Percentiles rank a stretch among this genome's conserved stretches.
Conservation (phyloP, 2,888 invertebrate genomes). For the Sphaeridia pumilis region DNA sequence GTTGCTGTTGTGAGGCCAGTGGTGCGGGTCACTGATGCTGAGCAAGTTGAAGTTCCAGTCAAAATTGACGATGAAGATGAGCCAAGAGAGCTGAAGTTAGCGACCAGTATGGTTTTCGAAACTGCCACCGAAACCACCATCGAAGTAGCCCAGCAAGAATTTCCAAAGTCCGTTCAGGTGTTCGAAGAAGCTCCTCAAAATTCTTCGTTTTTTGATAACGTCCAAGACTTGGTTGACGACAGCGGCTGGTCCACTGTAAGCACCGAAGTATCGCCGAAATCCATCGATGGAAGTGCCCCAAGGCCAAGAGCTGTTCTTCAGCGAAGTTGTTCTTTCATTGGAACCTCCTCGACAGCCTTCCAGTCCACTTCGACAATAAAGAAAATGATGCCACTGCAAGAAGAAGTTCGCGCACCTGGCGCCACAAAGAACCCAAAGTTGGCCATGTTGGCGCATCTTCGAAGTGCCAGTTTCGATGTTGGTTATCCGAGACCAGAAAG, state of each 20-base stretch:
- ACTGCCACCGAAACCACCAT: background rate
- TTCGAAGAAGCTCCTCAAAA: background rate
- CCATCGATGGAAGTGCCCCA: background rate
- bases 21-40: constrained; percentile 1
- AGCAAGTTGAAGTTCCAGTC: background rate
- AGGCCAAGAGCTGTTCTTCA: too few species aligned
- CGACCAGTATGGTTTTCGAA: background rate
- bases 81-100: background rate
- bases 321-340: background rate
- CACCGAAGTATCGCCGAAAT: background rate
- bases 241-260: background rate
- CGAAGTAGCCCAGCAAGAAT: background rate
- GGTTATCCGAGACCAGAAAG: constrained; percentile 18
- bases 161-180: background rate
- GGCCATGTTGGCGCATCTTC: constrained; percentile 7
- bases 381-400: background rate
- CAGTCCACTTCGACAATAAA: background rate
- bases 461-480: constrained; percentile 33
- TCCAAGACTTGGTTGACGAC: background rate
- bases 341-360: background rate
- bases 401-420: background rate
- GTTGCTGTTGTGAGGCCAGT: constrained; percentile 32
- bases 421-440: background rate
- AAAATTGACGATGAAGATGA: background rate
- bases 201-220: background rate